These are phyloP conservation scores for Dicentrarchus labrax DNA, from an alignment of 2,113 vertebrate species.

Conservation along the genomic window DNA sequence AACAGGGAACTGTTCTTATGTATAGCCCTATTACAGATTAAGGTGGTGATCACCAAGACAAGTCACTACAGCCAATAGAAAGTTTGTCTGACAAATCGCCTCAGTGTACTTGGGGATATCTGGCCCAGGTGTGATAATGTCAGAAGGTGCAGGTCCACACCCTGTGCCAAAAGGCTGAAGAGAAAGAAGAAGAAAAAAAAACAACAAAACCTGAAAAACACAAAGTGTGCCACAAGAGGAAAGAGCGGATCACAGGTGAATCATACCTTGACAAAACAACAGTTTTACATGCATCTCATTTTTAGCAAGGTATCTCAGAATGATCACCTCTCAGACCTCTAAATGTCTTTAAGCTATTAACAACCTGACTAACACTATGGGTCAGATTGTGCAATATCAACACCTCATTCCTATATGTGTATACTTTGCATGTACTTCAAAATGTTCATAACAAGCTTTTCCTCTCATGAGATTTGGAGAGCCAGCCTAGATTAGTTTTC, in stretches of 20 bases:
- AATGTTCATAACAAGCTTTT: slow-evolving; percentile 52
- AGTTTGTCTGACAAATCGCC: background rate
- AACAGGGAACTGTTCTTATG: slow-evolving; percentile 9
- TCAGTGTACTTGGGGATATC: background rate
- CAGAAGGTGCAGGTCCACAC: background rate
- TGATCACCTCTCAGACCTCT: background rate
- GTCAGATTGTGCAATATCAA: background rate
- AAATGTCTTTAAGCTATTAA: background rate
- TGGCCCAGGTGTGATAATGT: background rate
- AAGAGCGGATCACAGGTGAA: background rate
- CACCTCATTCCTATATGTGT: background rate
- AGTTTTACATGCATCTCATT: background rate
- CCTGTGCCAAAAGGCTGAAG: background rate
- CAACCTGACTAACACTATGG: background rate
- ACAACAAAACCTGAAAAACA: too few relatives aligned
- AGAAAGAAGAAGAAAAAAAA: background rate
- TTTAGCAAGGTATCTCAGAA: background rate
- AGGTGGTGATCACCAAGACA: background rate
- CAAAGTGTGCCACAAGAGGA: background rate
- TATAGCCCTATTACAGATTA: background rate
- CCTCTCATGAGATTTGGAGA: slow-evolving; percentile 61
- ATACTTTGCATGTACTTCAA: slow-evolving; percentile 26
- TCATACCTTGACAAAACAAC: background rate
- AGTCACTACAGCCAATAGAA: background rate
- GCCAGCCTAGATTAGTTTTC: slow-evolving; percentile 45